Evolutionary conservation across 2,797 vertebrate species (phyloP).

Genomic region (Chelidonichthys spinosus): DNA sequence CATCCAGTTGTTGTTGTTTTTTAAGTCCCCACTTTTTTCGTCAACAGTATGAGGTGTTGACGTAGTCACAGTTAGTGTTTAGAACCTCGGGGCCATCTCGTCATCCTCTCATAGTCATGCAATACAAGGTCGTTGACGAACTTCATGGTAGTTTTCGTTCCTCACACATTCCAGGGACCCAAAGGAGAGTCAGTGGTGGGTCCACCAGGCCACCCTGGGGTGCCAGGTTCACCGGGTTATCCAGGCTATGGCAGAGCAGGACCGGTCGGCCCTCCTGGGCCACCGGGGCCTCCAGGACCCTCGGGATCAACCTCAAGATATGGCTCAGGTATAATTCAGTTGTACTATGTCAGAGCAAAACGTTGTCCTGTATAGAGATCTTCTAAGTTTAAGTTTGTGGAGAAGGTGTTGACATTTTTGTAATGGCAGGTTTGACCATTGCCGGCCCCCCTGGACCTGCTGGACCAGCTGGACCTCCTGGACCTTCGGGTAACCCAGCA

Average conservation of each 20-base stretch:
- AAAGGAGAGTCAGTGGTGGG: constrained; percentile 91
- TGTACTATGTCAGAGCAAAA: too few relatives aligned
- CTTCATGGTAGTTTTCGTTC: not conserved
- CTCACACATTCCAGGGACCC: constrained; percentile 84
- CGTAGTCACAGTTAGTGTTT: too few relatives aligned
- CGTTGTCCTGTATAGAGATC: not conserved
- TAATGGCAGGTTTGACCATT: constrained; percentile 79
- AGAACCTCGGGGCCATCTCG: too few relatives aligned
- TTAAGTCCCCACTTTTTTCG: too few relatives aligned
- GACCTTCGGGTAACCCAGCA: constrained; percentile 81
- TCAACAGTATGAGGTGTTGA: too few relatives aligned
- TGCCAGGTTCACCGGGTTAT: constrained; percentile 88
- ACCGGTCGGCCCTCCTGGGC: constrained; percentile 87
- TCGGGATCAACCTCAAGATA: constrained; percentile 83
- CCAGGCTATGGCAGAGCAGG: constrained; percentile 91
- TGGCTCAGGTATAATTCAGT: constrained; percentile 80
- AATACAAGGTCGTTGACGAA: not conserved
- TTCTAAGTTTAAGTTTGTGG: not conserved
- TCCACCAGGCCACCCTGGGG: constrained; percentile 88
- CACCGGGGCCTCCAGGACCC: constrained; percentile 88
- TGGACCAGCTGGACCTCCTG: constrained; percentile 85
- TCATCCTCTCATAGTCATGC: too few relatives aligned
- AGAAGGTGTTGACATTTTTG: constrained; percentile 22
- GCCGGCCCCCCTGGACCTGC: constrained; percentile 89
- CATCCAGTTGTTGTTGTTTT: too few relatives aligned